Evolutionary conservation across 1,140 invertebrate species (phyloP).

Genomic region (Drosophila paulistorum): DNA sequence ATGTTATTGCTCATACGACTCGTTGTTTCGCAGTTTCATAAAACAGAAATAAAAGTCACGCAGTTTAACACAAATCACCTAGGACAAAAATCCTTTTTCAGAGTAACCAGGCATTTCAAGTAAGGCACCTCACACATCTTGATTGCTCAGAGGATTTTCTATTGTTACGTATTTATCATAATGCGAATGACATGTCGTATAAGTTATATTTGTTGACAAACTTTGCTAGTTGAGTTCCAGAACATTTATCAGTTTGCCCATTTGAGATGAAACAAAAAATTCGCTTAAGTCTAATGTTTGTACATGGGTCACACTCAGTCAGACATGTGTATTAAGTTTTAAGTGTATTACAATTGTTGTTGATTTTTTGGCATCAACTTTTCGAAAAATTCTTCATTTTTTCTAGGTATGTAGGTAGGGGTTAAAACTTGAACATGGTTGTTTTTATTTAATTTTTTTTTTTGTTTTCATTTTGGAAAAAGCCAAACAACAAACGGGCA

Average conservation of each 20-base stretch:
- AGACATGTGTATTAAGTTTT: slow-evolving; percentile 5
- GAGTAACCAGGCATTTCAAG: too few relatives aligned
- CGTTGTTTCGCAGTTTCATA: too few relatives aligned
- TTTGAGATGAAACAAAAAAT: too few relatives aligned
- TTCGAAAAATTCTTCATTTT: neutral
- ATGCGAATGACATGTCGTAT: neutral
- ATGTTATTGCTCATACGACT: too few relatives aligned
- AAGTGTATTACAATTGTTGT: slow-evolving; percentile 26
- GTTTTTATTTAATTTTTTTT: neutral
- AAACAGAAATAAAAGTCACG: too few relatives aligned
- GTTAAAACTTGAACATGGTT: neutral
- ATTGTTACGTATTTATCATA: neutral
- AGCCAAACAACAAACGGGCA: slow-evolving; percentile 2
- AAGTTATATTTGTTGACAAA: neutral
- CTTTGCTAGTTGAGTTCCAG: neutral
- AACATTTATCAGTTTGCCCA: slow-evolving; percentile 4
- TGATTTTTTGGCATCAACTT: slow-evolving; percentile 30
- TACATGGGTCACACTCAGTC: neutral
- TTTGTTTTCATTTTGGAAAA: slow-evolving; percentile 14
- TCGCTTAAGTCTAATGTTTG: slow-evolving; percentile 16
- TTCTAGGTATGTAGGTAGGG: slow-evolving; percentile 37
- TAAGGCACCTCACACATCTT: too few relatives aligned
- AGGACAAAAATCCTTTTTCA: too few relatives aligned
- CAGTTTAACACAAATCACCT: too few relatives aligned
- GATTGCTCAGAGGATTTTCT: too few relatives aligned